Evolutionary conservation across 1,140 invertebrate genomes (phyloP).

Genomic region (Hylaeus volcanicus): DNA sequence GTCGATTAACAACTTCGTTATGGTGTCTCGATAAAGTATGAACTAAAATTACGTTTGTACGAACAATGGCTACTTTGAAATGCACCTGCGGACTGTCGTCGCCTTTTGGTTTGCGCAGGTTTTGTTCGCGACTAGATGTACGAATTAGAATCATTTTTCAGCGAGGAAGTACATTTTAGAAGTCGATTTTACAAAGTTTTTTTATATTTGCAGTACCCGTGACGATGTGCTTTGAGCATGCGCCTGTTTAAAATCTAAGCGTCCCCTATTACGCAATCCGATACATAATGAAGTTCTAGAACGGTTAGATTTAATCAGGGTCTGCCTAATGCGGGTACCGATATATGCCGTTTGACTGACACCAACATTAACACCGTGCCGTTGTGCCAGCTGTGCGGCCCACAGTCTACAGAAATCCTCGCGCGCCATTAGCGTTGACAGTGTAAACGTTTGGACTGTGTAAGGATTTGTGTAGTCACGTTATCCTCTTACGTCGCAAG

Average conservation of each 20-base stretch:
- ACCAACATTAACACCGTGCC: constrained; percentile 31
- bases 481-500: background rate
- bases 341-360: constrained; percentile 51
- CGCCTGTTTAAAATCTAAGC: background rate
- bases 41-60: too few relatives aligned
- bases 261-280: background rate
- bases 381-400: constrained; percentile 21
- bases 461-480: constrained; percentile 16
- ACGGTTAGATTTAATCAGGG: background rate
- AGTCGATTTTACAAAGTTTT: too few relatives aligned
- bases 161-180: too few relatives aligned
- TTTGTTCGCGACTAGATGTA: too few relatives aligned
- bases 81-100: too few relatives aligned
- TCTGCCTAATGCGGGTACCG: background rate
- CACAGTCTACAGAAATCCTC: constrained; percentile 44
- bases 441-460: constrained; percentile 40
- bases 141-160: too few relatives aligned
- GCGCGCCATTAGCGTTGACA: constrained; percentile 47
- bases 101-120: too few relatives aligned
- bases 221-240: too few relatives aligned
- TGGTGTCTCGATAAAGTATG: too few relatives aligned
- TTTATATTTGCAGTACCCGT: too few relatives aligned
- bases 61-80: too few relatives aligned
- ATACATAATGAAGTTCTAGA: background rate
- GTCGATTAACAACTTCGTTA: too few relatives aligned